These are phyloP conservation scores for Drosophila tripunctata DNA, from an alignment of 2,888 invertebrate species.

Conservation along the genomic window DNA sequence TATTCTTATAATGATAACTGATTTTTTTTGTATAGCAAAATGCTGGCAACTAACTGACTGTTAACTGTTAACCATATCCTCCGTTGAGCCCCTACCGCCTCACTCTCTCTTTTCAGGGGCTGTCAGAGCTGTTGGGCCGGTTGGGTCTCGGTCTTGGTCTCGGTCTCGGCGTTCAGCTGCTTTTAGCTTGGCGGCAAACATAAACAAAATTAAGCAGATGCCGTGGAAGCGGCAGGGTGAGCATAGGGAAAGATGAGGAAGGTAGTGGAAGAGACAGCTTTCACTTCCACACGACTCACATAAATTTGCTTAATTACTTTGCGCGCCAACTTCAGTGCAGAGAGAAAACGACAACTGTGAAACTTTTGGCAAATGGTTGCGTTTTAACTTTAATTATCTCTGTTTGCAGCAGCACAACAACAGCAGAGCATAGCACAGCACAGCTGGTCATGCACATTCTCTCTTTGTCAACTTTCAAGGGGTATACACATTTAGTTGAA, in stretches of 20 bases:
- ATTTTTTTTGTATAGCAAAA: not conserved
- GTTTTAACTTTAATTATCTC: constrained; percentile 60
- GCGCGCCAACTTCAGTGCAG: constrained; percentile 47
- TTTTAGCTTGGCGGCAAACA: constrained; percentile 38
- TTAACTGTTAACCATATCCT: constrained; percentile 21
- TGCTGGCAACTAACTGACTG: constrained; percentile 8
- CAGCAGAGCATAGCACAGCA: no score
- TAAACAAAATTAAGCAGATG: constrained; percentile 53
- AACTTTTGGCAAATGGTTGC: constrained; percentile 55
- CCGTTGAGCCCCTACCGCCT: no score
- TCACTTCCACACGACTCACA: constrained; percentile 45
- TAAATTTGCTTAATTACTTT: constrained; percentile 64
- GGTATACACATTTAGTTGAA: not conserved
- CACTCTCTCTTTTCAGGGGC: not conserved
- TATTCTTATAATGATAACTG: not conserved
- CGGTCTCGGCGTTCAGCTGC: constrained; percentile 33
- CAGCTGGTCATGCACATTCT: not conserved
- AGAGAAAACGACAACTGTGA: constrained; percentile 47
- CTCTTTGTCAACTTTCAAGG: not conserved
- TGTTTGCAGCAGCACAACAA: constrained; percentile 11
- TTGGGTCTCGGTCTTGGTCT: no score
- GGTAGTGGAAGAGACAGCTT: constrained; percentile 32
- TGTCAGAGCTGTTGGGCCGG: constrained; percentile 1
- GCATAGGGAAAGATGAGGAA: no score
- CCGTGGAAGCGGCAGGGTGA: not conserved